Percentiles rank a stretch among this genome's conserved stretches.
These are phyloP conservation scores for Lithophane socia DNA, from an alignment of 2,888 invertebrate genomes.

Conservation along the genomic window DNA sequence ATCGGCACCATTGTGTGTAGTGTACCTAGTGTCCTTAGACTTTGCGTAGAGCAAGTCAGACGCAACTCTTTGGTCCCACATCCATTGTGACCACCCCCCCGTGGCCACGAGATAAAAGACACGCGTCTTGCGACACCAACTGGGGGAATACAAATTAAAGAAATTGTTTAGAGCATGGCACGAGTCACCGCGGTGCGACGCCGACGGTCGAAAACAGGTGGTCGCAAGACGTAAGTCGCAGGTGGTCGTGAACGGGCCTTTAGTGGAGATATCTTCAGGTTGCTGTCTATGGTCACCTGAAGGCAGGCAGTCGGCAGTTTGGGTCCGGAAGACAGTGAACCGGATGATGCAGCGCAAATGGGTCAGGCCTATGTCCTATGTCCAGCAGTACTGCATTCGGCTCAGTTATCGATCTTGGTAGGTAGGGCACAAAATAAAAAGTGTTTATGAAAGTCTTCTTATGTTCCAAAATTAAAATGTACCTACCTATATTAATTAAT, in stretches of 20 bases:
- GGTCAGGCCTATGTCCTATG: no score
- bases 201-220: not conserved
- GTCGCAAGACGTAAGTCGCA: not conserved
- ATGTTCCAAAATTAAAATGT: not conserved
- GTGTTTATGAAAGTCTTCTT: not conserved
- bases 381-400: not conserved
- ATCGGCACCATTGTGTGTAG: no score
- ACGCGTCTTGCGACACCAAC: no score
- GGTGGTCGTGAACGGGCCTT: not conserved
- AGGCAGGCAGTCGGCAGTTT: not conserved
- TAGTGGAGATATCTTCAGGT: not conserved
- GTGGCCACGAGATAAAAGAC: no score
- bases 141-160: not conserved
- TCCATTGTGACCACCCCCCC: not conserved
- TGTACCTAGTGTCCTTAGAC: not conserved
- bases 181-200: not conserved
- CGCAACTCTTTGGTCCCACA: not conserved
- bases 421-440: not conserved
- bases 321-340: not conserved
- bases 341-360: not conserved
- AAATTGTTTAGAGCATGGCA: not conserved
- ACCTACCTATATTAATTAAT: no score
- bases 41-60: not conserved
- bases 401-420: not conserved
- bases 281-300: not conserved